Evolutionary conservation across 2,113 vertebrate species (phyloP), one percentile per base, ranked within the genome.

Genomic region (Archilochus colubris): DNA sequence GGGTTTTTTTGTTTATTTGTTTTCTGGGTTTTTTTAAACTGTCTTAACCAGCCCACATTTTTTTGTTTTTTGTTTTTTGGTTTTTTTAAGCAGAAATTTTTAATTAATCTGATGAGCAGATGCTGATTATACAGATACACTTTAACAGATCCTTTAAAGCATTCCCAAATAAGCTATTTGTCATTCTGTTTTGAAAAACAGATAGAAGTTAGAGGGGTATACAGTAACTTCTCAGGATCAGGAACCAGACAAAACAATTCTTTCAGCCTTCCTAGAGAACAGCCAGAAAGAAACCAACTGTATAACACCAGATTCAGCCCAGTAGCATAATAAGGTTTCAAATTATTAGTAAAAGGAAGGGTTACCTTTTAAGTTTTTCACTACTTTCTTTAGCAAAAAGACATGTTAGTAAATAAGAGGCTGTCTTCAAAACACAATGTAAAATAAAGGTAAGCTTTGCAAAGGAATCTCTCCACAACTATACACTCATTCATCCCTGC

Each of bases 401-500:
- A 50, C 3, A 10, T 40, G 11, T 64, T 31, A 23, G 8, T 43
- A 67, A 50, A 75, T 7, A 58, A 50, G 43, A 31, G 4, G 12
- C 31, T 36, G 33, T 7, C 28, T 68, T 72, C 48, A 89, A 84
- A 74, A 70, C 12, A 20, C 1, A 3, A 50, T 0, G 0, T 33
- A 48, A 91, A 67, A 40, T 4, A 46, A 30, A 80, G 22, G 5
- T 19, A 13, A 77, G 24, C 21, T 23, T 75, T 86, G 61, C 43
- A 58, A 84, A 57, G 58, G 58, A 22, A 84, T 54, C 18, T 79
- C 23, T 82, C 28, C 20, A 27, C 6, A 69, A 8, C 20, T 23
- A 27, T 5, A 33, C 6, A 43, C 14, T 64, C 3, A 31, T 4
- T 61, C 36, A 77, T 2, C 2, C 13, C 1, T 3, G 13, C 18